Evolutionary conservation across 2,888 invertebrate species (phyloP).

Genomic region (Acanthosepion esculentum): DNA sequence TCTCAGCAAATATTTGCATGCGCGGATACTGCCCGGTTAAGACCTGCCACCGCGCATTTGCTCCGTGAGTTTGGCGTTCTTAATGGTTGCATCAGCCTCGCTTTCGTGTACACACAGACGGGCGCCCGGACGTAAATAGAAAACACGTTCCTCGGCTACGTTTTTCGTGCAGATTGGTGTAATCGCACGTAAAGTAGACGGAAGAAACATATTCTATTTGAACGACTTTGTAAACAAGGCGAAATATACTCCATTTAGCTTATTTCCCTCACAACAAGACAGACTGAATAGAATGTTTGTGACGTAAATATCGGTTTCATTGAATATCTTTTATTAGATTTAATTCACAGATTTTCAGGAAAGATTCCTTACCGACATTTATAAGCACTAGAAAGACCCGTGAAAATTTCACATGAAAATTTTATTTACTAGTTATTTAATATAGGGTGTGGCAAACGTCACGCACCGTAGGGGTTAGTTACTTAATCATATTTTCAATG

Average conservation of each 20-base stretch:
- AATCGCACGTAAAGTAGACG: constrained; percentile 33
- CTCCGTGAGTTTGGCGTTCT: not conserved
- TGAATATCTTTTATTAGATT: not conserved
- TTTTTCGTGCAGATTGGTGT: not conserved
- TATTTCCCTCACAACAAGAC: not conserved
- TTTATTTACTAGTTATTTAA: too few relatives aligned
- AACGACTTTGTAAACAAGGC: not conserved
- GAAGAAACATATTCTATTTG: not conserved
- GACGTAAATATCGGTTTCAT: not conserved
- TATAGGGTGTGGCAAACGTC: too few relatives aligned
- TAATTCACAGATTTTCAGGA: not conserved
- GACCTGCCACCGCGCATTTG: not conserved
- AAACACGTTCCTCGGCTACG: not conserved
- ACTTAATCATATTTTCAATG: too few relatives aligned
- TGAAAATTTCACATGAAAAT: too few relatives aligned
- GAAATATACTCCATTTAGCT: not conserved
- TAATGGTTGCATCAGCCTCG: constrained; percentile 10
- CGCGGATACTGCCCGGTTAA: not conserved
- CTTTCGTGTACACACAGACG: not conserved
- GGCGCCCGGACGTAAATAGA: constrained; percentile 5
- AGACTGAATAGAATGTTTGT: not conserved
- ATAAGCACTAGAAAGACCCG: not conserved
- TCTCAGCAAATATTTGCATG: not conserved
- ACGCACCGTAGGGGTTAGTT: too few relatives aligned
- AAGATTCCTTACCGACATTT: not conserved